A percentile compares a stretch with the other conserved stretches of the same genome.
Evolutionary conservation across 2,113 vertebrate species (phyloP).

Genomic region (Orthonyx spaldingii): DNA sequence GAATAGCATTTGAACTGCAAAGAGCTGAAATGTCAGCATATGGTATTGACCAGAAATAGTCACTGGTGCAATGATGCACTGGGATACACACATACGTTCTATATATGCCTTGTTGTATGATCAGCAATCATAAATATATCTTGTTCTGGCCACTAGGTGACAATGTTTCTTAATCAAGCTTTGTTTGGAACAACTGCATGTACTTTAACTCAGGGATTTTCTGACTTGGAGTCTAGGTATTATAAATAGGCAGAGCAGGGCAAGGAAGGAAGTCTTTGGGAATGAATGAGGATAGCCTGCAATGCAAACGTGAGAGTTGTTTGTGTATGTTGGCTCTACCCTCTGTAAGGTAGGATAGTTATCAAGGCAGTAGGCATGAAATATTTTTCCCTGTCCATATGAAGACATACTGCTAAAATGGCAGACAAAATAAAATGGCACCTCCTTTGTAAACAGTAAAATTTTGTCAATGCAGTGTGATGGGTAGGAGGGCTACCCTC

Average conservation of each 20-base stretch:
- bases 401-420: background rate
- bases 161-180: background rate
- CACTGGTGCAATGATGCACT: background rate
- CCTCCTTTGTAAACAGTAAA: background rate
- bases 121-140: background rate
- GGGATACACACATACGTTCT: background rate
- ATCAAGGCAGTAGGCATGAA: background rate
- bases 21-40: background rate
- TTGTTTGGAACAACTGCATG: background rate
- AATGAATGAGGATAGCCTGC: background rate
- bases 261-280: background rate
- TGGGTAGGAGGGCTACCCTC: background rate
- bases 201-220: background rate
- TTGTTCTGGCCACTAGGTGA: slow-evolving; percentile 19
- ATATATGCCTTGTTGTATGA: background rate
- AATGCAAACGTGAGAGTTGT: background rate
- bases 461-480: background rate
- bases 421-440: background rate
- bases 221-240: background rate
- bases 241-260: background rate
- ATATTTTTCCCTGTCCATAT: background rate
- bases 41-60: background rate
- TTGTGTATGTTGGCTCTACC: background rate
- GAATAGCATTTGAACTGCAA: background rate
- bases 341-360: background rate